Percentiles rank a stretch among this genome's conserved stretches.
Conservation (phyloP, 2,888 invertebrate species). For the Lysandra bellargus region DNA sequence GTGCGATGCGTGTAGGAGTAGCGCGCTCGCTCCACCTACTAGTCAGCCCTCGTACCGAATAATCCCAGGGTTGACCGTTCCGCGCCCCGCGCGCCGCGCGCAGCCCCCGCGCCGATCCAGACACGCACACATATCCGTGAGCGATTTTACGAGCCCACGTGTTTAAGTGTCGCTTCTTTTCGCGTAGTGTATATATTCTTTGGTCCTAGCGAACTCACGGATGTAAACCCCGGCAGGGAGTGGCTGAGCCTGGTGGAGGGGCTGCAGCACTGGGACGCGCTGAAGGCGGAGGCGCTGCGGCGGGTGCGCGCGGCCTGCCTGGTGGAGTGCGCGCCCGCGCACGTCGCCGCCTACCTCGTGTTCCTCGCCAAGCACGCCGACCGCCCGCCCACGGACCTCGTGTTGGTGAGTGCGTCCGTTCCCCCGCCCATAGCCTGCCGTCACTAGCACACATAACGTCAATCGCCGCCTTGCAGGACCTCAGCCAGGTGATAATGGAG, state of each 20-base stretch:
- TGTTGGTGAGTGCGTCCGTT: constrained; percentile 46
- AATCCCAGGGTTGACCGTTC: too few species aligned
- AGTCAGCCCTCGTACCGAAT: too few species aligned
- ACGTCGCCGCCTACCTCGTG: constrained; percentile 91
- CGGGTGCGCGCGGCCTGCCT: constrained; percentile 93
- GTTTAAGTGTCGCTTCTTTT: too few species aligned
- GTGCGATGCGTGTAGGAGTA: too few species aligned
- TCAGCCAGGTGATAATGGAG: constrained; percentile 95
- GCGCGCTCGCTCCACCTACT: too few species aligned
- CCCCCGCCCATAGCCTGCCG: not conserved
- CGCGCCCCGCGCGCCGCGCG: too few species aligned
- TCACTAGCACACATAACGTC: not conserved
- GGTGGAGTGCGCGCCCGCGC: constrained; percentile 92
- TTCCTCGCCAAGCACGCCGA: constrained; percentile 89
- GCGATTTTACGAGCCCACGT: too few species aligned
- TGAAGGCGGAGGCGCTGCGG: constrained; percentile 84
- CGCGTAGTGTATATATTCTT: too few species aligned
- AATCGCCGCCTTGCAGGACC: constrained; percentile 74
- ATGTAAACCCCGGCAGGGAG: constrained; percentile 49
- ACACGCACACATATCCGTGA: too few species aligned
- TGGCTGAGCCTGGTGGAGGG: constrained; percentile 81
- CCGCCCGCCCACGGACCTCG: constrained; percentile 56
- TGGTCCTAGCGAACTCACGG: too few species aligned
- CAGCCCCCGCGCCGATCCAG: too few species aligned
- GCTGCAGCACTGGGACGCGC: constrained; percentile 88